These are phyloP conservation scores for Sinodicranocentrus sp. DNA, from an alignment of 2,888 invertebrate species.

Conservation along the genomic window DNA sequence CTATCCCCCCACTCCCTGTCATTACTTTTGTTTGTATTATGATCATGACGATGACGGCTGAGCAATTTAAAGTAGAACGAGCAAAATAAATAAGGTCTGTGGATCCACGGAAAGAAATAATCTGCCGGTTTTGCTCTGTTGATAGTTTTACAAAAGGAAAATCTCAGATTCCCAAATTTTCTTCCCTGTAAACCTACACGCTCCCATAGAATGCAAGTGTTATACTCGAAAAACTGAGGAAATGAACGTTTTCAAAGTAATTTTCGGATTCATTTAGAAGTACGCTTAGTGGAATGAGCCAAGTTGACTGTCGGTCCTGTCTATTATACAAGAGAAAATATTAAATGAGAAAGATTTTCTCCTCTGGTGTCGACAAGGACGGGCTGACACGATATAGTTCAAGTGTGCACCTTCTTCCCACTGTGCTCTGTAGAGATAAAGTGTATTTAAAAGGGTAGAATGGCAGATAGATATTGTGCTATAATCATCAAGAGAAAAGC, in stretches of 20 bases:
- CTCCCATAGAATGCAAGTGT: not conserved
- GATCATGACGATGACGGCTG: conserved; percentile 15
- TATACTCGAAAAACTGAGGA: conserved; percentile 1
- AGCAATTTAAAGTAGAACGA: conserved; percentile 28
- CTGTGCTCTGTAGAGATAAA: not conserved
- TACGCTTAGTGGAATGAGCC: conserved; percentile 18
- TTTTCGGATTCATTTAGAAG: conserved; percentile 31
- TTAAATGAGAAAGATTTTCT: not conserved
- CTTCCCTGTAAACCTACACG: not conserved
- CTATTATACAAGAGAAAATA: conserved; percentile 14
- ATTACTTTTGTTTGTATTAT: conserved; percentile 22
- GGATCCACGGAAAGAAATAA: not conserved
- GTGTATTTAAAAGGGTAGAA: conserved; percentile 8
- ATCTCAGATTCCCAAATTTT: conserved; percentile 12
- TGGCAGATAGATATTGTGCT: not conserved
- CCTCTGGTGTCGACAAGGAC: not conserved
- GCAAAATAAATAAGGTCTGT: conserved; percentile 28
- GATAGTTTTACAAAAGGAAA: not conserved
- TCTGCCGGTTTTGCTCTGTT: not conserved
- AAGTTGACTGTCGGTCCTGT: conserved; percentile 12
- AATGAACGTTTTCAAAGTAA: conserved; percentile 35
- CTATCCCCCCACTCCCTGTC: not conserved
- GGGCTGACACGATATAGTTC: no score
- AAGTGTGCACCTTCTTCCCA: no score
- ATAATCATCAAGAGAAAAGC: conserved; percentile 57